Evolutionary conservation across 2,888 invertebrate genomes (phyloP), one percentile per base, ranked within the genome.

Genomic region (Aethes cnicana): DNA sequence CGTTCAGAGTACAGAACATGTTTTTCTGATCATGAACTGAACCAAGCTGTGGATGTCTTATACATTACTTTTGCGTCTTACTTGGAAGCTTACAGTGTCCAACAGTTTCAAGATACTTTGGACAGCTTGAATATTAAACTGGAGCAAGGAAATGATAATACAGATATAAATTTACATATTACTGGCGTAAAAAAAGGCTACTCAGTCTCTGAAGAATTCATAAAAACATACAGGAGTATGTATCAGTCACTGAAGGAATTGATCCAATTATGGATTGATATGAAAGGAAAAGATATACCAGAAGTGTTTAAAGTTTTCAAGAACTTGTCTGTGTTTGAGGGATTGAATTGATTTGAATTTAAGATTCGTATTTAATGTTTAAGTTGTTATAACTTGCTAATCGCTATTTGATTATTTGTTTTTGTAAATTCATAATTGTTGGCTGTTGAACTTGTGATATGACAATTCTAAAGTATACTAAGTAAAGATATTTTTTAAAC

Each of bases 41-140:
- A 65, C 56, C 64, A 77, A 63, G 53, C 83, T 17, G 61, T 81
- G n/a, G 68, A 74, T 30, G 56, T 62, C 14, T 54, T 88, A n/a
- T 86, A 75, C 48, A 63, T 77, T 14, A 73, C 80, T 18, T 58
- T 86, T 26, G 72, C 81, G 47, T 81, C 85, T n/a, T 81, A 75
- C 60, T 66, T 88, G 55, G 77, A 87, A 57, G 64, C 81, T 2
- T 85, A 77, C 54, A 81, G 68, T 67, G 64, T 88, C 3, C 68
- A 72, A 54, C 50, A 63, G 49, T 67, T 85, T 28, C 74, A 81
- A 62, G 74, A 81, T 47, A 79, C 69, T 30, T 69, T 84, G 55
- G 72, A 74, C 25, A 55, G 53, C 23, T 58, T 82, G 37, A 86
- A 84, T 68, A 66, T 78, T 32, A 55, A 69, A 56, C 49, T 75